Evolutionary conservation across 2,797 vertebrate genomes (phyloP), one percentile per base, ranked within the genome.

Genomic region (Lithobates pipiens): DNA sequence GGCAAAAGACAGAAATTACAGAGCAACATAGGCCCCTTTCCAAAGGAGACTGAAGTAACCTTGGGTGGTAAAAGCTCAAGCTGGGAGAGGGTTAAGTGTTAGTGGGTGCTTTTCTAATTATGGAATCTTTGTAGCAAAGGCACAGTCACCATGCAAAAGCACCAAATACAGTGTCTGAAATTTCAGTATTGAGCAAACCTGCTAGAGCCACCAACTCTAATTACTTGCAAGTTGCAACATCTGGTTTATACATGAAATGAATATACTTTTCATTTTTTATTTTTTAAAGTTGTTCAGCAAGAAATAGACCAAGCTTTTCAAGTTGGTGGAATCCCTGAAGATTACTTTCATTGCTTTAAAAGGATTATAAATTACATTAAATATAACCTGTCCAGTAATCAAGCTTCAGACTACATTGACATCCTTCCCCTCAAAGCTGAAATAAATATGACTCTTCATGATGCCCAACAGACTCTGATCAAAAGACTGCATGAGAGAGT

Each of bases 271-370:
- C 7, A 23, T 61, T 54, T n/a, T n/a, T n/a, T n/a, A n/a, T n/a
- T n/a, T n/a, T n/a, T n/a, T n/a, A n/a, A n/a, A 95, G 93, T 92
- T 79, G 69, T 94, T 46, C 92, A 94, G 77, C 90, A 90, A 88
- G 93, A 95, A 88, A 82, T 92, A 77, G 91, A 93, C 86, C 90
- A 92, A 87, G 92, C 92, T n/a, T 90, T 91, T 73, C 73, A 72
- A 25, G 85, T 86, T 44, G 57, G 29, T 3, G 85, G 86, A 15
- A 89, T 85, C 2, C 90, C 91, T 32, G 92, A 95, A 88, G 88
- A 92, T 29, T 89, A 90, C 88, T 94, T 92, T 84, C 91, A 93
- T 88, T 93, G 92, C 88, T 95, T 94, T 78, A 93, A 93, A 87
- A 90, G 92, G 88, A 83, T 90, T 21, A 93, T 94, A 85, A 93